Base-by-base conservation (phyloP, 2,113 vertebrate species). In the Rhinogobius similis region DNA sequence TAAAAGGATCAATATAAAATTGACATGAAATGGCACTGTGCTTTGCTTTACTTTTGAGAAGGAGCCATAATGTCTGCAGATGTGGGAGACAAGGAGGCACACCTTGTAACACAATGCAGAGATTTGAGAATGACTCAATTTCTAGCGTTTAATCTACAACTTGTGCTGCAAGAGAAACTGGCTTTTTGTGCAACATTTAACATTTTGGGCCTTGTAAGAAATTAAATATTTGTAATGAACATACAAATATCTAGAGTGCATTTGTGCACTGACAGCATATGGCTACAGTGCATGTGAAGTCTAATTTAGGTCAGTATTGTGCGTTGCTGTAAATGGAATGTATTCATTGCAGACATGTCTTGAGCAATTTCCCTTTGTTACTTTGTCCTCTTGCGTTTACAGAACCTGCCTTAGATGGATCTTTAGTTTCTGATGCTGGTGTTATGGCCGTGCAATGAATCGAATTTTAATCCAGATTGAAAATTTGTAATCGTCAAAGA, bases 151-250 rank as follows among this genome's bases (percentile, higher is more conserved):
- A 32, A 58, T 12, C 26, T 24, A 55, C 10, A 26, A 26, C 23
- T 58, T 58, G 26, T 58, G 55, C 55, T 29, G 14, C 55, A 58
- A 58, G 55, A 29, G 26, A 58, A 29, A 58, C 55, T 16, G 55
- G 26, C 14, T 58, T 29, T 58, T 18, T 58, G 14, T 52, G n/a
- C 24, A 24, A 1, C 23, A 27, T 56, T 58, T 58, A 14, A 58
- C 24, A 16, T 58, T 16, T 26, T 23, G 11, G 2, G n/a, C 6
- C 46, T n/a, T 50, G 46, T 50, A 55, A 26, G 24, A 26, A 55
- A 6, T 16, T 9, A 58, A 29, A 29, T 29, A 18, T 29, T 58
- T 55, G 11, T n/a, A 50, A 50, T n/a, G 8, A 50, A 21, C 18
- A 20, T 50, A 10, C n/a, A 50, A n/a, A 50, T 12, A 41, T 5